Evolutionary conservation across 2,888 invertebrate genomes (phyloP).

Genomic region (Rhagonycha fulva): DNA sequence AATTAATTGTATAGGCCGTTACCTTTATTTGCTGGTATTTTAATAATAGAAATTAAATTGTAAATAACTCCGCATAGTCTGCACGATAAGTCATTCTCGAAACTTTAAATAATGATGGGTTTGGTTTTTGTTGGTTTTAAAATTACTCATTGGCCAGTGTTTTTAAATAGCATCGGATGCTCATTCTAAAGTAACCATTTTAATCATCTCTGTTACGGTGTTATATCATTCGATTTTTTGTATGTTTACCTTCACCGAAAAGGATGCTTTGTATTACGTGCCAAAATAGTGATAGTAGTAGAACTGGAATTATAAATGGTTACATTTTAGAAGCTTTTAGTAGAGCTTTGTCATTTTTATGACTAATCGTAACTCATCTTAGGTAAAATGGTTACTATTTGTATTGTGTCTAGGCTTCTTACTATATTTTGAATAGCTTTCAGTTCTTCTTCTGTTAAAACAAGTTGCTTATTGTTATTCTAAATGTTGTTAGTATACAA

Average conservation of each 20-base stretch:
- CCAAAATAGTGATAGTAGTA: too few relatives aligned
- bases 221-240: too few relatives aligned
- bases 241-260: background rate
- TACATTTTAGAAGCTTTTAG: background rate
- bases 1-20: background rate
- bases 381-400: background rate
- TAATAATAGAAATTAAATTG: constrained; percentile 1
- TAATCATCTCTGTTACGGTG: too few relatives aligned
- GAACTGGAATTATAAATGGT: background rate
- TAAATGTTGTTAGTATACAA: background rate
- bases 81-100: background rate
- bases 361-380: background rate
- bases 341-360: background rate
- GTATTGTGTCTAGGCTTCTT: background rate
- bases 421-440: background rate
- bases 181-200: background rate
- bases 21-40: background rate
- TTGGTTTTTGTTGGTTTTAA: background rate
- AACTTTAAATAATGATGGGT: constrained; percentile 1
- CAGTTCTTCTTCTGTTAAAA: background rate
- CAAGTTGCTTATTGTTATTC: background rate
- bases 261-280: too few relatives aligned
- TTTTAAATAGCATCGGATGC: background rate
- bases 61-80: background rate
- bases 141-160: background rate